Base-by-base conservation (phyloP, 2,113 vertebrate species). In the Sakesphorus luctuosus region DNA sequence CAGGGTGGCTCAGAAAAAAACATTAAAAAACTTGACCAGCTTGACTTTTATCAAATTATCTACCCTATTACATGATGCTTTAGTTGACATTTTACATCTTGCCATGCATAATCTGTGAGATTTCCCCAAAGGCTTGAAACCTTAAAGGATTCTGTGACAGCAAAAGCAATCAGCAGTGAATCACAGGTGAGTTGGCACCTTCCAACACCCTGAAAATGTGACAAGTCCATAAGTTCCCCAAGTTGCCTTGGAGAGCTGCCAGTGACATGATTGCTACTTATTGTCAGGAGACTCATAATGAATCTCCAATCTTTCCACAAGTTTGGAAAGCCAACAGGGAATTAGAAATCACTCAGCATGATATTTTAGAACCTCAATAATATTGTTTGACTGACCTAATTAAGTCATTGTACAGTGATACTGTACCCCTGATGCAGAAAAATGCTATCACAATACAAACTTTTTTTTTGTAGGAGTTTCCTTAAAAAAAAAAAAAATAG, bases 131-230 rank as follows among this genome's bases (percentile, higher is more conserved):
- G 86, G 33, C 74, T 90, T 94, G 62, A 94, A 95, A 78, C 77
- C 69, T 86, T 89, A 90, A 94, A 92, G 31, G 79, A 87, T 85
- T 94, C 61, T 72, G 46, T 77, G 75, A 91, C 36, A 94, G 78
- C 29, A 91, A 94, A 94, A 95, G 87, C 81, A 94, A 73, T 94
- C 80, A 95, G 81, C 67, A 89, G 69, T 96, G 93, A 96, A 95
- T 93, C 87, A 85, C 77, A 95, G 77, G 43, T 93, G 77, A 92
- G 46, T 6, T 84, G 73, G 90, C 84, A 90, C 44, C 66, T 91
- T 92, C 87, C 6, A 19, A 35, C 55, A 79, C 11, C 14, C 38
- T 81, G 80, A 71, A 97, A 87, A 61, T 50, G 36, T 86, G 81
- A 93, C 50, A 89, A 67, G 31, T 52, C 74, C 46, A 9, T 83